Evolutionary conservation across 2,888 invertebrate species (phyloP).

Genomic region (Sarcophaga caerulescens): DNA sequence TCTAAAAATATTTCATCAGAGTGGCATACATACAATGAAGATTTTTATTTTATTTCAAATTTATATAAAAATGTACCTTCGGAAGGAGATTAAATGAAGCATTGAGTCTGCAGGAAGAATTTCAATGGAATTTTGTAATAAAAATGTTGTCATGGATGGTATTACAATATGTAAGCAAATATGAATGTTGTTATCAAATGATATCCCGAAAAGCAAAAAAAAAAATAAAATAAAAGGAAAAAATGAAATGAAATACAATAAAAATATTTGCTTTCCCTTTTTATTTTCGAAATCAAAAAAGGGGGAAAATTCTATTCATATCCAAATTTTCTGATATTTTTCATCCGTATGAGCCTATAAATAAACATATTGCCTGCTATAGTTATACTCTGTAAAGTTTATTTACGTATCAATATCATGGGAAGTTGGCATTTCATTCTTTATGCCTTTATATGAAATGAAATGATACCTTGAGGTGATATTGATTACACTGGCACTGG

Average conservation of each 20-base stretch:
- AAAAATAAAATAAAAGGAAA: not conserved
- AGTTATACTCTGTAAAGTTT: not conserved
- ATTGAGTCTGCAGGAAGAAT: not conserved
- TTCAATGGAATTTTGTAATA: slow-evolving; percentile 8
- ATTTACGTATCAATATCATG: not conserved
- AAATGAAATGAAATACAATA: not conserved
- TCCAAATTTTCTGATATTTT: not conserved
- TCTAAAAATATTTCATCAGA: not conserved
- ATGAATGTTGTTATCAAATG: not conserved
- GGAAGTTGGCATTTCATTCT: not conserved
- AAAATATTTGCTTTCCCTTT: no score
- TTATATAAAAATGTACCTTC: not conserved
- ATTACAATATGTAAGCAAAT: slow-evolving; percentile 1
- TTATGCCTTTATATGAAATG: not conserved
- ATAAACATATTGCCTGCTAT: not conserved
- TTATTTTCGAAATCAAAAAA: no score
- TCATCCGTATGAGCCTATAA: slow-evolving; percentile 1
- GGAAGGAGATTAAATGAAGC: not conserved
- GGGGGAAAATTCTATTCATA: not conserved
- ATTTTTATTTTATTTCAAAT: not conserved
- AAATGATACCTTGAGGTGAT: slow-evolving; percentile 4
- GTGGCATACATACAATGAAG: not conserved
- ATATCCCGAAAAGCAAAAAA: not conserved
- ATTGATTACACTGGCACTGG: not conserved
- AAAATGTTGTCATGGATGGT: slow-evolving; percentile 7